These are phyloP conservation scores for Leucoptera coffeella DNA, from an alignment of 2,888 invertebrate species.

Conservation along the genomic window DNA sequence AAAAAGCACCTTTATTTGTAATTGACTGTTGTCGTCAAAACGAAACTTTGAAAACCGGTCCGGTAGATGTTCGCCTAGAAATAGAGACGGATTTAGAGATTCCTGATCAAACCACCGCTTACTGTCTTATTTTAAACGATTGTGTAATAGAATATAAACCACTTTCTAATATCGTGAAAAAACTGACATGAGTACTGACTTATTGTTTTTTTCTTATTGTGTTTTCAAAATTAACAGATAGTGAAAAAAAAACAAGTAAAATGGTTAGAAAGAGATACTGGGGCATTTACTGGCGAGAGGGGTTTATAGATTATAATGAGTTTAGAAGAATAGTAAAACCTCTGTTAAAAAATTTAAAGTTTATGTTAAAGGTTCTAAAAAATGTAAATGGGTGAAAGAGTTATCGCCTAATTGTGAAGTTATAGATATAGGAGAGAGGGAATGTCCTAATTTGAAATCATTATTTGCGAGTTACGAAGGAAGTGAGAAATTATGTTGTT, in stretches of 20 bases:
- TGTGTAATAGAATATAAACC: constrained; percentile 1
- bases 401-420: background rate
- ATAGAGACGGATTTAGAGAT: constrained; percentile 1
- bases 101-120: constrained; percentile 1
- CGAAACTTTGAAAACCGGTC: constrained; percentile 1
- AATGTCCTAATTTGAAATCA: constrained; percentile 1
- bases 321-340: constrained; percentile 1
- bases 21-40: constrained; percentile 10
- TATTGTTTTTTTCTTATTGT: too few relatives aligned
- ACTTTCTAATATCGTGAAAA: background rate
- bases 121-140: constrained; percentile 1
- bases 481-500: background rate
- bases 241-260: background rate
- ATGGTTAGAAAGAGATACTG: background rate
- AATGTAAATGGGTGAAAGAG: constrained; percentile 1
- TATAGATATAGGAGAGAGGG: constrained; percentile 2
- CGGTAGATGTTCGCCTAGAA: constrained; percentile 1
- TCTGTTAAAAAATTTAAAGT: background rate
- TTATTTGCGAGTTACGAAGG: background rate
- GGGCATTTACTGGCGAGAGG: too few relatives aligned
- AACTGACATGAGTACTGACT: constrained; percentile 1
- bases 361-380: background rate
- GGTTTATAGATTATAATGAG: constrained; percentile 1
- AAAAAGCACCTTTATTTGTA: constrained; percentile 10
- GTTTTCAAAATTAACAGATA: constrained; percentile 1